Percentiles rank a stretch among this genome's conserved stretches.
phyloP scores from a whole-genome alignment of 2,113 vertebrate genomes.

The Notechis scutatus region DNA sequence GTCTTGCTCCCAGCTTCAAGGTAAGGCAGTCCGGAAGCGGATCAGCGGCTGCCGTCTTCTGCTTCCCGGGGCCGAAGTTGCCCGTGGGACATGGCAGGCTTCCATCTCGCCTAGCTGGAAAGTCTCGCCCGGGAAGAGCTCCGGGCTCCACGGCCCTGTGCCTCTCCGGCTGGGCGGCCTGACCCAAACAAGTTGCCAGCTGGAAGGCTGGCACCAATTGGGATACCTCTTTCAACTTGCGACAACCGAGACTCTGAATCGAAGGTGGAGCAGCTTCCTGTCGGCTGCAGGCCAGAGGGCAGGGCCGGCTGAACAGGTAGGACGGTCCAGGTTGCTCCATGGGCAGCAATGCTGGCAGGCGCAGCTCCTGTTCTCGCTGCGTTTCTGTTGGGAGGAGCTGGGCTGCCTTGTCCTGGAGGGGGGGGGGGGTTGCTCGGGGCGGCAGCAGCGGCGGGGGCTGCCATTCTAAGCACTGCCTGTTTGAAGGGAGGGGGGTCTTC shows the following conservation, averaged over 20 bases:
- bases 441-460: neutral
- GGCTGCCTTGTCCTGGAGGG: neutral
- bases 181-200: neutral
- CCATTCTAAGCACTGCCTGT: neutral
- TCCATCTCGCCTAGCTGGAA: constrained; percentile 14
- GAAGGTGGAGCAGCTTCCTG: constrained; percentile 26
- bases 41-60: rapidly evolving
- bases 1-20: neutral
- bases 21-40: rapidly evolving
- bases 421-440: neutral
- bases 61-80: rapidly evolving
- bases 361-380: neutral
- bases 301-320: constrained; percentile 15
- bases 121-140: no score
- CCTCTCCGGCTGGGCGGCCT: neutral
- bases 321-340: neutral
- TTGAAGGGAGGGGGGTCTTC: neutral
- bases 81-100: rapidly evolving
- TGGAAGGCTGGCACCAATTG: constrained; percentile 19
- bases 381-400: neutral
- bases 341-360: neutral
- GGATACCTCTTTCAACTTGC: constrained; percentile 46
- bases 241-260: constrained; percentile 15
- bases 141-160: neutral
- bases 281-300: constrained; percentile 21